Base-by-base conservation (phyloP, 2,797 vertebrate genomes). In the Cyclura pinguis region DNA sequence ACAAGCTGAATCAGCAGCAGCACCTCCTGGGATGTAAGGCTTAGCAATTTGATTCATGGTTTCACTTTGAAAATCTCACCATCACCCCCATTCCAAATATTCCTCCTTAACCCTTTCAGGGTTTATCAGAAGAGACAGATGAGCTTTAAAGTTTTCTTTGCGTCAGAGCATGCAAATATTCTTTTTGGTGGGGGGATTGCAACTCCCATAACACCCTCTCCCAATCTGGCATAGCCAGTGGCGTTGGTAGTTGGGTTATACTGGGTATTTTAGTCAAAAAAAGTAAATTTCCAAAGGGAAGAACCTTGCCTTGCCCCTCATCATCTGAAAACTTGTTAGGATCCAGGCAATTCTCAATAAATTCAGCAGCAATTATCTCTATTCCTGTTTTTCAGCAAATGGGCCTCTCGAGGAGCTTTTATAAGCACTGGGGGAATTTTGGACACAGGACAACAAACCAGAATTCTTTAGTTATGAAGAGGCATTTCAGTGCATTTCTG, bases 51-150 rank as follows among this genome's bases (percentile, higher is more conserved):
- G 69, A 50, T 88, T 88, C 89, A 64, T 52, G 47, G 7, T 0
- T 0, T 29, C 57, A 2, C n/a, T 77, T 74, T 55, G 27, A 42
- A 20, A 32, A 38, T 2, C 0, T 69, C 47, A 32, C 42, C n/a
- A 35, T 22, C 64, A 13, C 59, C 59, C 22, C 2, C 32, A 2
- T 18, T 72, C 73, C 62, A 13, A 0, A 0, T 73, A 59, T 27
- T 47, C 86, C 50, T 16, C 35, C 24, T 55, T 8, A 88, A 4
- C 18, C 8, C 86, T 86, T 55, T 4, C 0, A 55, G 84, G 62
- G 2, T 18, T 3, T 8, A 6, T 13, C 38, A 1, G 0, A 13
- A 8, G 55, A 0, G 50, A 6, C 1, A 0, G 0, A 0, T 0
- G 62, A 50, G 52, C n/a, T 12, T 2, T 0, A 5, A 59, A 13